phyloP scores from a whole-genome alignment of 2,888 invertebrate species.

The Diaphora mendica region DNA sequence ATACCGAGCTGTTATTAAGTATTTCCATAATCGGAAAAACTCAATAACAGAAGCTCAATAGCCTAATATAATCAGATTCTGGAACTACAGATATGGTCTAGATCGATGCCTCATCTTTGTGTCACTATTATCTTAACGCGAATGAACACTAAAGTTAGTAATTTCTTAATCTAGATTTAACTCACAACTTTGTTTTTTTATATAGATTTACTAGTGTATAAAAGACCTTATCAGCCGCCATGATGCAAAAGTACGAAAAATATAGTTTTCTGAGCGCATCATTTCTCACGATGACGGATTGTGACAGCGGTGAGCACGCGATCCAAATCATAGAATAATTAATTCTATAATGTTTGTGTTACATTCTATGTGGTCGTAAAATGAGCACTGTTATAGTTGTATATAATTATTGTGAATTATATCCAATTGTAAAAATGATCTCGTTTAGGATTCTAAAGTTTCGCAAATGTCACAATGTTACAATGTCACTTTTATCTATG shows the following conservation, averaged over 20 bases:
- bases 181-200: neutral
- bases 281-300: conserved; percentile 53
- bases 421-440: neutral
- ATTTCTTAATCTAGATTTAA: neutral
- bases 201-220: neutral
- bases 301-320: conserved; percentile 45
- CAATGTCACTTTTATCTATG: neutral
- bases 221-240: conserved; percentile 17
- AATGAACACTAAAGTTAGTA: neutral
- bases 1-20: no score
- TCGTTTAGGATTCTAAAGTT: neutral
- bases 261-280: conserved; percentile 37
- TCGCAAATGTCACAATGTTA: no score
- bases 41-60: no score
- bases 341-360: conserved; percentile 43
- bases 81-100: no score
- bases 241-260: conserved; percentile 32
- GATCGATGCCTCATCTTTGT: no score
- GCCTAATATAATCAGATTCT: no score
- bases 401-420: conserved; percentile 3
- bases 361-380: conserved; percentile 15
- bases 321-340: conserved; percentile 48
- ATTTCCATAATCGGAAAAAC: no score
- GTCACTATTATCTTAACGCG: no score
- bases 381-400: neutral